These are phyloP conservation scores for Enteromius thamalakanensis DNA, from an alignment of 2,797 vertebrate species.

Conservation along the genomic window DNA sequence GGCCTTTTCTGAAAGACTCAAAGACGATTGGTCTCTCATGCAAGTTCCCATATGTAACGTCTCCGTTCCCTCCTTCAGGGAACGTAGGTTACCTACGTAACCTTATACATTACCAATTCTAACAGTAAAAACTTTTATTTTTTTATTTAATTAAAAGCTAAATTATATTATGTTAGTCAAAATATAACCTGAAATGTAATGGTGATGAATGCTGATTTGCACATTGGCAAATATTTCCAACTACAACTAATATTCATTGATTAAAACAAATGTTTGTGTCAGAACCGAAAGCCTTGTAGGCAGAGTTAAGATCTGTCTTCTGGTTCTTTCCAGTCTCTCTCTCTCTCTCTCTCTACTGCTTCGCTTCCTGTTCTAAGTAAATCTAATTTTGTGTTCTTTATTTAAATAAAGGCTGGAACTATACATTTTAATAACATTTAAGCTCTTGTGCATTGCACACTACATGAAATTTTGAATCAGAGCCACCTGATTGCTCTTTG, in stretches of 20 bases:
- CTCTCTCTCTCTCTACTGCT: background rate
- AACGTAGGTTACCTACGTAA: too few species aligned
- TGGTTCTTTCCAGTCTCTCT: background rate
- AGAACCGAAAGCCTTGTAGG: background rate
- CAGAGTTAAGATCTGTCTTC: background rate
- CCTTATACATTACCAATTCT: background rate
- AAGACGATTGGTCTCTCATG: too few species aligned
- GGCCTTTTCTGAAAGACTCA: too few species aligned
- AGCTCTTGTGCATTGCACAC: background rate
- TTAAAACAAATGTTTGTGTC: background rate
- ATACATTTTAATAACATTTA: background rate
- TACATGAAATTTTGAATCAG: background rate
- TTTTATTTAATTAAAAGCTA: background rate
- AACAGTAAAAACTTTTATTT: background rate
- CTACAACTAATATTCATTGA: background rate
- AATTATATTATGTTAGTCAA: background rate
- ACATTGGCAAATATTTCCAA: background rate
- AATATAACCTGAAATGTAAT: background rate
- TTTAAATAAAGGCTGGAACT: background rate
- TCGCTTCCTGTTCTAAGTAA: background rate
- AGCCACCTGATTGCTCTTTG: background rate
- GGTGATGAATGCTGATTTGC: background rate
- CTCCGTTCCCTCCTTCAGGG: too few species aligned
- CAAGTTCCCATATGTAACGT: too few species aligned
- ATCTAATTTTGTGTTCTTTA: background rate